Percentiles rank a stretch among this genome's conserved stretches.
Evolutionary conservation across 2,888 invertebrate genomes (phyloP).

Genomic region (Xestoiulus laeticollis): DNA sequence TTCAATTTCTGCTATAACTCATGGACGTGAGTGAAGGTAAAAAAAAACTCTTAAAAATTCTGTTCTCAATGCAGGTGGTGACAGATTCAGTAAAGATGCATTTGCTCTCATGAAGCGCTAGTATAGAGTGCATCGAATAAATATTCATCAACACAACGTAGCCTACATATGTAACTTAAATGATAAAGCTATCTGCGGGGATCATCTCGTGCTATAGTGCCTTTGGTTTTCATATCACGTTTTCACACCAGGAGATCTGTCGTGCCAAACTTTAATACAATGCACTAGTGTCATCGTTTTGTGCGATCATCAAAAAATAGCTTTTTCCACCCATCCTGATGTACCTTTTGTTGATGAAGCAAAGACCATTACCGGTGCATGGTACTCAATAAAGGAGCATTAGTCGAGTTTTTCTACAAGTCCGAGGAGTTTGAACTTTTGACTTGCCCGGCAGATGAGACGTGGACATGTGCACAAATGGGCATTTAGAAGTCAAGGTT

Average conservation of each 20-base stretch:
- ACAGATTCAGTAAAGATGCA: neutral
- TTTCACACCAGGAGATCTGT: conserved; percentile 15
- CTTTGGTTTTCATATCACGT: conserved; percentile 12
- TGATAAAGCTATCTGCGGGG: conserved; percentile 20
- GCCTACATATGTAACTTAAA: conserved; percentile 23
- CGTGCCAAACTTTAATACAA: neutral
- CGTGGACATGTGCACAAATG: neutral
- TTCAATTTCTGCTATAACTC: neutral
- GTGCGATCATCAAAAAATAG: neutral
- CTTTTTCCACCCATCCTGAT: neutral
- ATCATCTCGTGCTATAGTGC: neutral
- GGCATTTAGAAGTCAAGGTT: neutral
- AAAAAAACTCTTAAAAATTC: neutral
- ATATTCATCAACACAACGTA: neutral
- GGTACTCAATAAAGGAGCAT: neutral
- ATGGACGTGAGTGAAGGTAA: neutral
- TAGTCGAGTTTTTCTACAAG: neutral
- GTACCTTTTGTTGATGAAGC: neutral
- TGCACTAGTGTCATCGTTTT: neutral
- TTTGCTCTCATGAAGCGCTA: neutral
- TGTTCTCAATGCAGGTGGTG: neutral
- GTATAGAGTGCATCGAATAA: neutral
- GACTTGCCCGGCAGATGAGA: neutral
- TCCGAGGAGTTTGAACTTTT: neutral
- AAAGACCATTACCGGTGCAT: neutral